Conservation (phyloP, 2,888 invertebrate species). For the Rugalucina vietnamica region DNA sequence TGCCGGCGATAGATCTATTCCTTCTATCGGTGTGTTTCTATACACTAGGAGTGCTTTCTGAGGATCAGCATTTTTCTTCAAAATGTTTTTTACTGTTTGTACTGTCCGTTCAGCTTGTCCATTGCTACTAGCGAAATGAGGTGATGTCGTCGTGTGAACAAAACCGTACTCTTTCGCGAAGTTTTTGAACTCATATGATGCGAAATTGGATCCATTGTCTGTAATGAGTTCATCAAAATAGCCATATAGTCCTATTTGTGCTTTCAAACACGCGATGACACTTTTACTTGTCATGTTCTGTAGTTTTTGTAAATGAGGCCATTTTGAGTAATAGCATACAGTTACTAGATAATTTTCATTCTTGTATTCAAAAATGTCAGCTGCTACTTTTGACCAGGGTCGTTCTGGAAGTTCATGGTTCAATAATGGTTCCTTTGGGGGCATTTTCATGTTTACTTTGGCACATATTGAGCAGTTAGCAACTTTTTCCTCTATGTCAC, state of each 20-base stretch:
- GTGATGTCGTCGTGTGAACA: conserved; percentile 23
- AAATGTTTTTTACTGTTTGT: conserved; percentile 44
- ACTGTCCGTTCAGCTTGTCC: conserved; percentile 31
- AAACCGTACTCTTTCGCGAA: conserved; percentile 23
- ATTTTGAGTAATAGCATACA: conserved; percentile 1
- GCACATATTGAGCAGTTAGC: conserved; percentile 36
- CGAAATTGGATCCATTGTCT: conserved; percentile 4
- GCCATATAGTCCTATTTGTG: conserved; percentile 7
- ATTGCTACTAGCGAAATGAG: conserved; percentile 12
- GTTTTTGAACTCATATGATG: conserved; percentile 14
- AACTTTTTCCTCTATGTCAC: conserved; percentile 41
- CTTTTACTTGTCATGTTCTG: conserved; percentile 13
- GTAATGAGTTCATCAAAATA: conserved; percentile 4
- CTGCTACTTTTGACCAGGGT: conserved; percentile 31
- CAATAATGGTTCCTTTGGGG: conserved; percentile 27
- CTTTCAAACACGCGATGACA: not conserved
- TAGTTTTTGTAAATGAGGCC: not conserved
- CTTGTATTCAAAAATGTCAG: conserved; percentile 36
- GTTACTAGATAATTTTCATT: not conserved
- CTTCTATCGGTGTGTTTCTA: conserved; percentile 31
- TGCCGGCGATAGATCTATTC: conserved; percentile 35
- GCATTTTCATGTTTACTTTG: conserved; percentile 5
- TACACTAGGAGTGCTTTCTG: conserved; percentile 32
- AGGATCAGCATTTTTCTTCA: conserved; percentile 34
- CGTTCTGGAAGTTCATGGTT: conserved; percentile 1